Base-by-base conservation (phyloP, 1,140 invertebrate species). In the Wasmannia auropunctata region DNA sequence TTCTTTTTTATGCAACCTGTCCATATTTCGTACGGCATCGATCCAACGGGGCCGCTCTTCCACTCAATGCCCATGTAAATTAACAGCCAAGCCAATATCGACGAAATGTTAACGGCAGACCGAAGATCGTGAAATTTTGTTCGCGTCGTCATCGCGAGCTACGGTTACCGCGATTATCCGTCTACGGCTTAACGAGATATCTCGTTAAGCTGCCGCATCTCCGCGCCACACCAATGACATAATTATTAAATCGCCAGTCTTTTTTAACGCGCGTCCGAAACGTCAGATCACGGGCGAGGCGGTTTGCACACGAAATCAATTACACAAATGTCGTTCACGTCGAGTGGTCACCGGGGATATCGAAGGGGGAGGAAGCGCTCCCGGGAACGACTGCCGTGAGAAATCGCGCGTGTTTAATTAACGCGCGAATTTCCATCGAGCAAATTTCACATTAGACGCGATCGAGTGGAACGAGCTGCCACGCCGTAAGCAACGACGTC, bases 51-150 rank as follows among this genome's bases (percentile, higher is more conserved):
- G 51, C n/a, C 37, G 49, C 37, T 81, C 49, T 72, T 81, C 46
- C 85, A 19, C n/a, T 81, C 46, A 14, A 37, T 40, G 60, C 83
- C 51, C 25, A 22, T 77, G 62, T 46, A 85, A 89, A 90, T 90
- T 87, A 90, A 90, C 84, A 85, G 72, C 87, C 77, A 83, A 89
- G 89, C 85, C 86, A 90, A 89, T 90, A 90, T 89, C 88, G 89
- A 77, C 34, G 80, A 80, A 75, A 87, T 43, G 62, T 85, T 87
- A 87, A 77, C 46, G 58, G 22, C 34, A 51, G 62, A 80, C 76
- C 72, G 85, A 89, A 87, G 86, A 90, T 90, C 65, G 58, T 89
- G 79, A 83, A 74, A 83, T 83, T 83, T 58, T 67, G 43, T 46
- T 67, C 81, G 87, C n/a, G 70, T 79, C 79, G 79, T 86, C 83